These are phyloP conservation scores for Poecile atricapillus DNA, from an alignment of 2,113 vertebrate genomes.

Conservation along the genomic window DNA sequence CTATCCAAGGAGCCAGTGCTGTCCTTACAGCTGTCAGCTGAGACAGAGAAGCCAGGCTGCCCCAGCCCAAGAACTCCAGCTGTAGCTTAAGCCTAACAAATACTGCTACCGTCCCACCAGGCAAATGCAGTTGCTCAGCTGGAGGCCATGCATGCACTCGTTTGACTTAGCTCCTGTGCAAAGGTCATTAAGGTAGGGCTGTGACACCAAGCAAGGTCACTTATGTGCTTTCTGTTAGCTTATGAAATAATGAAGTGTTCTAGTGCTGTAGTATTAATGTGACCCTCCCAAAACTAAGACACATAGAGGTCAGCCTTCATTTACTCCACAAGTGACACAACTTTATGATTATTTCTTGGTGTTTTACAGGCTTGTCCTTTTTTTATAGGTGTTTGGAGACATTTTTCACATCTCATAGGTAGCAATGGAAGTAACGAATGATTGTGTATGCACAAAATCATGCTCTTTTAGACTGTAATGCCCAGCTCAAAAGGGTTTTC, in stretches of 20 bases:
- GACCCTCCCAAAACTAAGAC: neutral
- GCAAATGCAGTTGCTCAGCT: neutral
- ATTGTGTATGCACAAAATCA: neutral
- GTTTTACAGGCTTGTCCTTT: neutral
- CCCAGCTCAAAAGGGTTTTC: neutral
- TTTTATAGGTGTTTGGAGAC: neutral
- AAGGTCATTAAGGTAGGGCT: neutral
- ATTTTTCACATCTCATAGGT: neutral
- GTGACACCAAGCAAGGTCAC: neutral
- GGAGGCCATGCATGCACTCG: neutral
- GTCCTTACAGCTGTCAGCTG: neutral
- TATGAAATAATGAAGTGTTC: neutral
- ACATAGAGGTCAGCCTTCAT: neutral
- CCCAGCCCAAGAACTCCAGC: neutral
- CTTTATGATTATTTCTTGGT: neutral
- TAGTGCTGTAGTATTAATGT: neutral
- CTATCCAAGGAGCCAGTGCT: neutral
- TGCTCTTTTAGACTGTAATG: neutral
- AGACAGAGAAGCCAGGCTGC: neutral
- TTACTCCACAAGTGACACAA: neutral
- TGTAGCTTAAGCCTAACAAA: neutral
- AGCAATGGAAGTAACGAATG: neutral
- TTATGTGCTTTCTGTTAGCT: neutral
- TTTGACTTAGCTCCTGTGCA: neutral
- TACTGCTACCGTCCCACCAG: rapidly evolving